Percentiles rank a stretch among this genome's conserved stretches.
phyloP scores from a whole-genome alignment of 2,888 invertebrate genomes.

The Zygogramma bicolorata region DNA sequence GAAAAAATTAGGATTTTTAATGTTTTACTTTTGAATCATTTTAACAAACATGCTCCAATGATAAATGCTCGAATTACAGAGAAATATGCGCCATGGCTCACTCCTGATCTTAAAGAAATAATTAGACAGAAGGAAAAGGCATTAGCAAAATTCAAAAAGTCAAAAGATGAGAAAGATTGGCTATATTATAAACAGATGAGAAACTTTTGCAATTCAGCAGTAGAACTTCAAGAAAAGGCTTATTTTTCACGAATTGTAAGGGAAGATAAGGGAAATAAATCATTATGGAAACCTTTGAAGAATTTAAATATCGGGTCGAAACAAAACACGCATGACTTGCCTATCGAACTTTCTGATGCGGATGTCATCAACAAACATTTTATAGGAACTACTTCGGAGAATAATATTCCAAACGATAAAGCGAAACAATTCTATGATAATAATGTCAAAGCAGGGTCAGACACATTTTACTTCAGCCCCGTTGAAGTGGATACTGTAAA shows the following conservation, averaged over 20 bases:
- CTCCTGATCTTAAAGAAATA: not conserved
- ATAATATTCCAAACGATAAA: not conserved
- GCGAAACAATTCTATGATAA: not conserved
- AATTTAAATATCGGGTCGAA: not conserved
- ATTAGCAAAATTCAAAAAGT: not conserved
- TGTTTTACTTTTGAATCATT: not conserved
- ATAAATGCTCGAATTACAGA: constrained; percentile 1
- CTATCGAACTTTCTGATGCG: not conserved
- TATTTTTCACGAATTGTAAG: not conserved
- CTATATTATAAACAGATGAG: not conserved
- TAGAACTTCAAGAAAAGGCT: constrained; percentile 1
- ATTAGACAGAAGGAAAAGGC: not conserved
- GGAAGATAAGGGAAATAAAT: not conserved
- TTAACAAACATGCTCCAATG: not conserved
- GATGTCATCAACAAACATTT: not conserved
- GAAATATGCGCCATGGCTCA: constrained; percentile 11
- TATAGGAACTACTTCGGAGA: not conserved
- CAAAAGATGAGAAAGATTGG: not conserved
- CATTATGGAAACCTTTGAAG: not conserved
- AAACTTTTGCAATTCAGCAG: not conserved
- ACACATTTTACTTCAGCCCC: not conserved
- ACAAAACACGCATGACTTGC: not conserved
- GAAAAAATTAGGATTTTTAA: not conserved
- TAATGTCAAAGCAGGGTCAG: not conserved
- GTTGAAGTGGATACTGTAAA: not conserved